phyloP scores from a whole-genome alignment of 1,140 invertebrate species.

The Drosophila littoralis region DNA sequence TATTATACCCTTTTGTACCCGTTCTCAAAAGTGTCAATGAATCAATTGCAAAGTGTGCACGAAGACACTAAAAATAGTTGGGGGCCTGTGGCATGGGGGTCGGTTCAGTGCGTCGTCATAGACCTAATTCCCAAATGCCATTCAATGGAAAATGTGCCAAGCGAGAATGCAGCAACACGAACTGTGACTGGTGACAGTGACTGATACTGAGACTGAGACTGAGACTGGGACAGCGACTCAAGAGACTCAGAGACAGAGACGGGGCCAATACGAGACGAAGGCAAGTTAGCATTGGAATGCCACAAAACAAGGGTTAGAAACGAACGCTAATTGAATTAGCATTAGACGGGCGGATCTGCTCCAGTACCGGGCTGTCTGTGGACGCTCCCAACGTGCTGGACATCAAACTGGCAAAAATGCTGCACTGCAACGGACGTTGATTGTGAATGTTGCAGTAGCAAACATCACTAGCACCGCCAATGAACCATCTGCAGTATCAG shows the following conservation, averaged over 20 bases:
- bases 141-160: slow-evolving; percentile 69
- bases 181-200: neutral
- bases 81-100: neutral
- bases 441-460: slow-evolving; percentile 6
- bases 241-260: slow-evolving; percentile 24
- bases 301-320: slow-evolving; percentile 32
- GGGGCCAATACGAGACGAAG: slow-evolving; percentile 10
- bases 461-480: neutral
- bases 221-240: neutral
- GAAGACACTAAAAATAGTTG: slow-evolving; percentile 42
- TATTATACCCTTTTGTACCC: too few species aligned
- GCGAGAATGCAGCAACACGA: slow-evolving; percentile 24
- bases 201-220: neutral
- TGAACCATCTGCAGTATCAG: slow-evolving; percentile 33
- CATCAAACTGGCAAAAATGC: slow-evolving; percentile 72
- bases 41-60: slow-evolving; percentile 54
- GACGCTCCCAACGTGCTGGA: slow-evolving; percentile 1
- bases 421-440: slow-evolving; percentile 73
- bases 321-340: slow-evolving; percentile 72
- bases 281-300: slow-evolving; percentile 40
- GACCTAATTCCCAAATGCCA: slow-evolving; percentile 60
- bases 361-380: slow-evolving; percentile 23
- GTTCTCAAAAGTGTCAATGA: slow-evolving; percentile 47
- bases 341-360: slow-evolving; percentile 35
- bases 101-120: slow-evolving; percentile 50